These are phyloP conservation scores for Hermaeophaga mercurialis DNA, from an alignment of 2,888 invertebrate species.

Conservation along the genomic window DNA sequence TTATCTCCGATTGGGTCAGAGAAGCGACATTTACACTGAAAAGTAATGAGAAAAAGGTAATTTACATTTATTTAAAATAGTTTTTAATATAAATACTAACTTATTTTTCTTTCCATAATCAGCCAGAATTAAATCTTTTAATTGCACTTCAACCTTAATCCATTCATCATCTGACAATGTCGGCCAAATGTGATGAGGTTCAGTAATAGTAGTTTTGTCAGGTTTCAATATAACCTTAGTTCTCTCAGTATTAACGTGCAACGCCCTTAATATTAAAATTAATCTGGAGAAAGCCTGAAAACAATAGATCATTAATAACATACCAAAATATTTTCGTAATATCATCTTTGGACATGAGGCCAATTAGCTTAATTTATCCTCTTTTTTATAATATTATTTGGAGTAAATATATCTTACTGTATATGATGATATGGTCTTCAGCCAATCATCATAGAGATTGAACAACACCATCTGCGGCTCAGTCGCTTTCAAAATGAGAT, in stretches of 20 bases:
- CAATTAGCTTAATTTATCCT: too few species aligned
- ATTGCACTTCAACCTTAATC: slow-evolving; percentile 98
- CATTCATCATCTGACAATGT: slow-evolving; percentile 97
- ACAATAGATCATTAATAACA: too few species aligned
- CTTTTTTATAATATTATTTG: too few species aligned
- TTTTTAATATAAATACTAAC: too few species aligned
- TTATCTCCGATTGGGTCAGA: slow-evolving; percentile 97
- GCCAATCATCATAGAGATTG: slow-evolving; percentile 99
- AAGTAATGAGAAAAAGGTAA: slow-evolving; percentile 30
- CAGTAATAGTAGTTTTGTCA: slow-evolving; percentile 98
- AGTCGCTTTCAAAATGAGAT: slow-evolving; percentile 97
- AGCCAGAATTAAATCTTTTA: slow-evolving; percentile 97
- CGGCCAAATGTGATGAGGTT: slow-evolving; percentile 99
- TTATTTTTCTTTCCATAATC: slow-evolving; percentile 99
- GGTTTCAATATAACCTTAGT: slow-evolving; percentile 99
- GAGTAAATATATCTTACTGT: too few species aligned
- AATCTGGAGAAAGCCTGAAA: slow-evolving; percentile 90
- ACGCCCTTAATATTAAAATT: slow-evolving; percentile 92
- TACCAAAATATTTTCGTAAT: too few species aligned
- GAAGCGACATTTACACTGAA: slow-evolving; percentile 95
- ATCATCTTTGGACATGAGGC: too few species aligned
- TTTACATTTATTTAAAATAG: too few species aligned
- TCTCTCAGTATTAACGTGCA: slow-evolving; percentile 98
- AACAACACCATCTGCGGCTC: slow-evolving; percentile 99
- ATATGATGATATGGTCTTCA: slow-evolving; percentile 98